Conservation (phyloP, 2,113 vertebrate species). For the Fregetta grallaria region DNA sequence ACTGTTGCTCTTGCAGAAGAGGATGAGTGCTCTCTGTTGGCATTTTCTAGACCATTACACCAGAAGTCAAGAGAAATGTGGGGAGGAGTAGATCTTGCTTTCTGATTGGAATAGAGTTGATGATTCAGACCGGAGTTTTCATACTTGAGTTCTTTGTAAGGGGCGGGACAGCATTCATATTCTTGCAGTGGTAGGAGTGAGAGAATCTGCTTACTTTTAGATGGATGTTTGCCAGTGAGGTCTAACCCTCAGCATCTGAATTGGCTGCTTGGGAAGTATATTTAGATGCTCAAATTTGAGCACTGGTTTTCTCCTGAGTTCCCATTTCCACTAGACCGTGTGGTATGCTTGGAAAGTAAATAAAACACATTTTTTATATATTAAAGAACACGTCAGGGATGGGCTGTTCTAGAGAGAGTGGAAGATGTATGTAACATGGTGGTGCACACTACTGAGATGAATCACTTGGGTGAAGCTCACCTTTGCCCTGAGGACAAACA, state of each 20-base stretch:
- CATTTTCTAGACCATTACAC: not conserved
- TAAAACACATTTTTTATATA: not conserved
- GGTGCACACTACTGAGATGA: not conserved
- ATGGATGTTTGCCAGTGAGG: not conserved
- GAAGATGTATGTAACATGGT: not conserved
- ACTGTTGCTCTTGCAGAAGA: not conserved
- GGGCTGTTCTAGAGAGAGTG: not conserved
- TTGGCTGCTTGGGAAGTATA: not conserved
- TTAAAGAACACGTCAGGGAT: accelerated
- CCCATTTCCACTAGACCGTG: not conserved
- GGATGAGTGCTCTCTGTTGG: not conserved
- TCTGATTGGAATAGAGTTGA: not conserved
- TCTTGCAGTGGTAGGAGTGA: not conserved
- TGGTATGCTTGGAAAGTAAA: not conserved
- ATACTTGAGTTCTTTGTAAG: not conserved
- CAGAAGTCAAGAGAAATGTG: not conserved
- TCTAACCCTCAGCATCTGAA: not conserved
- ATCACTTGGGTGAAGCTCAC: not conserved
- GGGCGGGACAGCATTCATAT: not conserved
- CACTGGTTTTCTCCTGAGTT: not conserved
- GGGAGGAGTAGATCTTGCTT: not conserved
- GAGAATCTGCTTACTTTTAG: not conserved
- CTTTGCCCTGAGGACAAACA: not conserved
- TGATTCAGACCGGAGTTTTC: not conserved
- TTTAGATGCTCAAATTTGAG: not conserved